Evolutionary conservation across 2,888 invertebrate genomes (phyloP), one percentile per base, ranked within the genome.

Genomic region (Melieria picta): DNA sequence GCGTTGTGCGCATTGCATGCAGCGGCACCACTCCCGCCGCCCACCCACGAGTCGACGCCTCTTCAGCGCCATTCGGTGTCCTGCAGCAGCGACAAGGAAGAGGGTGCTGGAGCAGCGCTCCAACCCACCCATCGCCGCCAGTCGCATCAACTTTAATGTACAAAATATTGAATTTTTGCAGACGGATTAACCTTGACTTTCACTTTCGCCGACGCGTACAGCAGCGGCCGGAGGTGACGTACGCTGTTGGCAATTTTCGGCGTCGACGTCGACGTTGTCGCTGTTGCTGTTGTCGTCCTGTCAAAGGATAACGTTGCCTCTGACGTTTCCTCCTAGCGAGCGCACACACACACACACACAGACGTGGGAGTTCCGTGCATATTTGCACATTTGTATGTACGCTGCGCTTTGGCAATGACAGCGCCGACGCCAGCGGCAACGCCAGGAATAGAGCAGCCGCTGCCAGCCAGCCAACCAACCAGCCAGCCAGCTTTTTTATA

Each of bases 111-210:
- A 16, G 16, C 16, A 16, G 16, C 16, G 16, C 16, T 16, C 16
- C 16, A 16, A 16, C 16, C 16, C 16, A 16, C 0, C 30, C 30
- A 30, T 30, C 45, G 7, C 57, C 30, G 45, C 66, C 30, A 48
- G 72, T 73, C 71, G 70, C 73, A 71, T 72, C 64, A 75, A 84
- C 79, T 83, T 84, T 80, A 81, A 83, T 83, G 84, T 82, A 83
- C 80, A 82, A 83, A 82, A 81, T 81, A 81, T 81, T 83, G 81
- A 82, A 80, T 82, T 79, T 81, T 84, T 68, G 66, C 85, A 85
- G 83, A 84, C 82, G 82, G 83, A 86, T 85, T 85, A 85, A 85
- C 85, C 85, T 85, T 85, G 85, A 85, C 85, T 85, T 85, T 85
- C 85, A 84, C 86, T 85, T 86, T 86, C 83, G 77, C 64, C 30